Base-by-base conservation (phyloP, 2,797 vertebrate genomes). In the Neomorphus geoffroyi region DNA sequence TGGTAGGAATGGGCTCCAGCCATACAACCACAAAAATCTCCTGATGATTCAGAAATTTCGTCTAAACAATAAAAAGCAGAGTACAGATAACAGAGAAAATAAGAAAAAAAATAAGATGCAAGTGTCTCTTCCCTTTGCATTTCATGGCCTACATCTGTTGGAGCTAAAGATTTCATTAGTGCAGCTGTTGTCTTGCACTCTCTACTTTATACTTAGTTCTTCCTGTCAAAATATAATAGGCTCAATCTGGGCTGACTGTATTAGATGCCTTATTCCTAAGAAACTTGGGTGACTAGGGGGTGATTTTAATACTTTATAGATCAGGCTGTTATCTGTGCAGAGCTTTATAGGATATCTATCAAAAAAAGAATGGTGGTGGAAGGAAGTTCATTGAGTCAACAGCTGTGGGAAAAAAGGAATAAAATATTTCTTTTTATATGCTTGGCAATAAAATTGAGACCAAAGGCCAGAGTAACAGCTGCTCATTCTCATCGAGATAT, bases 31-130 rank as follows among this genome's bases (percentile, higher is more conserved):
- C 94, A 97, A 95, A 91, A 95, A 96, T 96, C 86, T 95, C 94
- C 80, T 41, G 75, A 95, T 95, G 93, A 96, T 93, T 97, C 93
- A 95, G 93, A 96, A 92, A 95, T 96, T 96, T 95, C 87, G 92
- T 95, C 89, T 94, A 86, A 94, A 96, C 94, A 95, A 91, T 96
- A 83, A 94, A 94, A 96, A 57, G n/a, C 88, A 90, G 90, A 62
- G 93, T 91, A 86, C 56, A 88, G 92, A 96, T 97, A 96, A 93
- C 78, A 96, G 90, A 96, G 61, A 66, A 89, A 93, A 95, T 51
- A 92, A 80, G 77, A 54, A 70, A 77, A 92, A 66, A 89, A 96
- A 17, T 13, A 89, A 95, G 64, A 95, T 91, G 82, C 82, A 90
- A 95, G 70, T 43, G 45, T 90, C 71, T 56, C 45, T 91, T 23